These are phyloP conservation scores for Bradypodion ventrale DNA, from an alignment of 2,797 vertebrate species.

Conservation along the genomic window DNA sequence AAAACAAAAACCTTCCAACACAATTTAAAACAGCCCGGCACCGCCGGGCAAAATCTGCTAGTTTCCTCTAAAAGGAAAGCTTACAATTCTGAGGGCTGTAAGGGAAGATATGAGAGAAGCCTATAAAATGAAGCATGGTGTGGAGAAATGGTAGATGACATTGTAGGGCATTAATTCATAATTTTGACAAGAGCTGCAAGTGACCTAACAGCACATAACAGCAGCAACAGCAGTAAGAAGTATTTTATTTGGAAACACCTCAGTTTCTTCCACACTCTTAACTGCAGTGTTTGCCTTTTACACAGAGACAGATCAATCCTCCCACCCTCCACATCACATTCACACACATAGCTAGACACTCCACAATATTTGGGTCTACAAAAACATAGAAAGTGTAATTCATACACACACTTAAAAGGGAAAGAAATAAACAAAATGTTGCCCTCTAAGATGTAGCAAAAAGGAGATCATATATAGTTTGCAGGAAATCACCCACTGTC, in stretches of 20 bases:
- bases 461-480: background rate
- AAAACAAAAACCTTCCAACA: no score
- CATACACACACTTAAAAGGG: background rate
- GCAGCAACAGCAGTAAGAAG: background rate
- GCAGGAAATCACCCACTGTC: background rate
- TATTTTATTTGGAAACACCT: background rate
- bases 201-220: no score
- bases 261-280: background rate
- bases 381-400: background rate
- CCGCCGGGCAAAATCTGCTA: no score
- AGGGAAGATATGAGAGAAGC: no score
- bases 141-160: no score
- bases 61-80: no score
- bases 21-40: no score
- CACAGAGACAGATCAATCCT: background rate
- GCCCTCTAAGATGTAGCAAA: background rate
- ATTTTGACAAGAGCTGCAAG: no score
- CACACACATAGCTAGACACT: background rate
- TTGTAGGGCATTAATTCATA: no score
- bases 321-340: background rate
- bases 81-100: no score
- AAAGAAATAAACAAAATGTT: background rate
- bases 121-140: no score
- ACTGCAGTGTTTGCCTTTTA: background rate
- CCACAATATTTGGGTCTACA: background rate